phyloP scores from a whole-genome alignment of 2,797 vertebrate genomes.

The Leuciscus waleckii region DNA sequence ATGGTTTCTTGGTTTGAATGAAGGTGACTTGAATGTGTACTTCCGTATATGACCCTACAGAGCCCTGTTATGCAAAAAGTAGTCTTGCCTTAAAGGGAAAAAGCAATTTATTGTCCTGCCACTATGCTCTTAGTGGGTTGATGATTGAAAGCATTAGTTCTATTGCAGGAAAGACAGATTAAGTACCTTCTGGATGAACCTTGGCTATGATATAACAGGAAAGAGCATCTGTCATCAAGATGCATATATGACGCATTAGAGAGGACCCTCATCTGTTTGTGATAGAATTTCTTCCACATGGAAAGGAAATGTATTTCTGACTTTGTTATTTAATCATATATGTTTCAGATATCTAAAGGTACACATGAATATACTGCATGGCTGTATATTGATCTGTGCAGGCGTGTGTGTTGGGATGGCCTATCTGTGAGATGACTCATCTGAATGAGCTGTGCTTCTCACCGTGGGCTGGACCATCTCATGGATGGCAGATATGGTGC shows the following conservation, averaged over 20 bases:
- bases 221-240: slow-evolving; percentile 33
- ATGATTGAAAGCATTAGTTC: slow-evolving; percentile 40
- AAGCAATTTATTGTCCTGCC: slow-evolving; percentile 32
- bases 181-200: slow-evolving; percentile 28
- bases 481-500: slow-evolving; percentile 51
- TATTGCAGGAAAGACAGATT: slow-evolving; percentile 32
- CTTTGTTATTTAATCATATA: slow-evolving; percentile 1
- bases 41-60: not conserved
- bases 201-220: slow-evolving; percentile 34
- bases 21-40: slow-evolving; percentile 16
- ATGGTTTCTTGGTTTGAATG: slow-evolving; percentile 2
- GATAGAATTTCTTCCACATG: slow-evolving; percentile 2
- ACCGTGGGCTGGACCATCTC: slow-evolving; percentile 51
- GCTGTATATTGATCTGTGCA: slow-evolving; percentile 22
- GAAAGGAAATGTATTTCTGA: not conserved
- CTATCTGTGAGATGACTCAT: slow-evolving; percentile 57
- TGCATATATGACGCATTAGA: not conserved
- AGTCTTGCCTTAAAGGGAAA: slow-evolving; percentile 14
- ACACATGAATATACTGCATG: not conserved
- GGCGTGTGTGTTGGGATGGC: slow-evolving; percentile 20
- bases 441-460: slow-evolving; percentile 53
- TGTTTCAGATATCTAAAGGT: not conserved
- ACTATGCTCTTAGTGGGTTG: slow-evolving; percentile 17
- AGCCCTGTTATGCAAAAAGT: slow-evolving; percentile 20
- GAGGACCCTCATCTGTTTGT: not conserved